Conservation (phyloP, 2,113 vertebrate species). For the Todiramphus saurophagus region DNA sequence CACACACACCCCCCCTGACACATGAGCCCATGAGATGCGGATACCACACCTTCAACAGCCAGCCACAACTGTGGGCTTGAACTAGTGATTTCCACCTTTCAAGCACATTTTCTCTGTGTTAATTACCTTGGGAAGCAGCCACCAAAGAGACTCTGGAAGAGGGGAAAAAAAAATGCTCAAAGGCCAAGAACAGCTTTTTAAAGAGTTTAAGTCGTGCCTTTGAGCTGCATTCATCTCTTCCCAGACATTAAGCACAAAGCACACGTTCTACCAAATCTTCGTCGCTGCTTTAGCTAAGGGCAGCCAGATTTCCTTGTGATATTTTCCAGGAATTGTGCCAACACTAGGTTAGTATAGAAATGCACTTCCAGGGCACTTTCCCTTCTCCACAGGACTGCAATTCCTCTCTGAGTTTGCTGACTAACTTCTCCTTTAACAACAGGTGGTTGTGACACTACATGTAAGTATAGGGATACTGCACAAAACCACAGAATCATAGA, state of each 20-base stretch:
- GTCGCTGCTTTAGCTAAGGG: not conserved
- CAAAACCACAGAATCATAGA: no score
- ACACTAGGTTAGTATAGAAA: not conserved
- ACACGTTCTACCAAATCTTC: not conserved
- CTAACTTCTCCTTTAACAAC: not conserved
- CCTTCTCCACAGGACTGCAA: not conserved
- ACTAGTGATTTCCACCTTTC: not conserved
- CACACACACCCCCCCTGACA: not conserved
- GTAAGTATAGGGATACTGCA: not conserved
- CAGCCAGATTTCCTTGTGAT: not conserved
- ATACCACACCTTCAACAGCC: not conserved
- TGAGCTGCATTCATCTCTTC: not conserved
- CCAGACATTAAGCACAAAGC: not conserved
- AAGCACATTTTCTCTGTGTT: not conserved
- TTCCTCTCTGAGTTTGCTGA: not conserved
- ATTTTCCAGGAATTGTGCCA: not conserved
- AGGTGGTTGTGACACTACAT: not conserved
- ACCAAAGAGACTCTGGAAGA: not conserved
- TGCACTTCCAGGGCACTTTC: not conserved
- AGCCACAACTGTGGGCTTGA: not conserved
- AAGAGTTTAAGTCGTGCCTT: not conserved
- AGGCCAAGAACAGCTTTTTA: not conserved
- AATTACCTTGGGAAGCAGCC: constrained; percentile 37
- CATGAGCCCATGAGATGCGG: not conserved
- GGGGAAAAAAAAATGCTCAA: not conserved